A percentile compares a stretch with the other conserved stretches of the same genome.
phyloP scores from a whole-genome alignment of 2,797 vertebrate species.

The Brachymystax lenok region DNA sequence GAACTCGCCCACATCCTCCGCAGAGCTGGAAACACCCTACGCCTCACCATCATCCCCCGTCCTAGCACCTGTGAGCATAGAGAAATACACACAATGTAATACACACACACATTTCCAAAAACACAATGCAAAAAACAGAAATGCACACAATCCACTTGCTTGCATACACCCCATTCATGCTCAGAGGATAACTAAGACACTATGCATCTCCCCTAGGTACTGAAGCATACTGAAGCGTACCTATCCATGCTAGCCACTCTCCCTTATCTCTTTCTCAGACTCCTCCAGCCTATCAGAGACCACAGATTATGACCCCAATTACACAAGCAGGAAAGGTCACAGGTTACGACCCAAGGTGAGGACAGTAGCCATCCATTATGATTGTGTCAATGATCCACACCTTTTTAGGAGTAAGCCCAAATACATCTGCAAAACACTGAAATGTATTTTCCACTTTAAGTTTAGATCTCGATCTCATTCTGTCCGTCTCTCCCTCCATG shows the following conservation, averaged over 20 bases:
- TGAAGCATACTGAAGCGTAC: too few species aligned
- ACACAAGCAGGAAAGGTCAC: conserved; percentile 71
- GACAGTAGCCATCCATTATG: background rate
- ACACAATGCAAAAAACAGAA: too few species aligned
- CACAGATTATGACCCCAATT: conserved; percentile 70
- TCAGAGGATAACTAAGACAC: too few species aligned
- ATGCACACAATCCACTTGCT: too few species aligned
- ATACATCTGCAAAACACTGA: background rate
- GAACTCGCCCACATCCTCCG: conserved; percentile 82
- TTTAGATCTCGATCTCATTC: too few species aligned
- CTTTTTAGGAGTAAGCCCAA: background rate
- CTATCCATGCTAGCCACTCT: background rate
- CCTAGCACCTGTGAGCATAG: conserved; percentile 72
- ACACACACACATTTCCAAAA: background rate
- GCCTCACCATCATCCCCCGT: conserved; percentile 77
- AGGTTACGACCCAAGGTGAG: conserved; percentile 76
- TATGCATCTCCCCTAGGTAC: too few species aligned
- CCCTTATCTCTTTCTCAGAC: conserved; percentile 57
- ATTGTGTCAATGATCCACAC: background rate
- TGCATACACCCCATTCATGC: too few species aligned
- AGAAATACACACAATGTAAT: background rate
- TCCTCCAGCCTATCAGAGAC: conserved; percentile 74
- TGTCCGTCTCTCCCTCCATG: background rate
- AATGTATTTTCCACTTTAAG: too few species aligned
- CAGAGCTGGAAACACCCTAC: conserved; percentile 76